A percentile compares a stretch with the other conserved stretches of the same genome.
phyloP scores from a whole-genome alignment of 1,140 invertebrate species.

The Charaxes varanes region DNA sequence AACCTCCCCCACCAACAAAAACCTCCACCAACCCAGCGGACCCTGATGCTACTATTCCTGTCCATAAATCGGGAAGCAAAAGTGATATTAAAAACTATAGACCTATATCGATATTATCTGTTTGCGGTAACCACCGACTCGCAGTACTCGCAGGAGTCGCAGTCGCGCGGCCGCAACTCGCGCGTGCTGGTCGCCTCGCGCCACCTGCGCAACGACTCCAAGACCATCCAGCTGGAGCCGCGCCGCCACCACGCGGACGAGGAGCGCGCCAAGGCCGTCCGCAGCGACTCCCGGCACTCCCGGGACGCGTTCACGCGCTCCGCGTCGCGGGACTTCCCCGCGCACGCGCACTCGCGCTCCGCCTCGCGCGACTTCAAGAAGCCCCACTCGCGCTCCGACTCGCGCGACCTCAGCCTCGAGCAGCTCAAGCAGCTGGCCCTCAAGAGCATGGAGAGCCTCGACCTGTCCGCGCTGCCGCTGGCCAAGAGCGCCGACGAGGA shows the following conservation, averaged over 20 bases:
- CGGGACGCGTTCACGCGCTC: constrained; percentile 38
- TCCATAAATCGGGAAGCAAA: too few species aligned
- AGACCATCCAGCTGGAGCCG: constrained; percentile 75
- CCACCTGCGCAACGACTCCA: constrained; percentile 76
- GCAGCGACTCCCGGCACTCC: constrained; percentile 43
- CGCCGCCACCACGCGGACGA: constrained; percentile 62
- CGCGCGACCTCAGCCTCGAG: constrained; percentile 59
- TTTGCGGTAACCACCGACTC: too few species aligned
- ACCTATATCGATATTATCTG: too few species aligned
- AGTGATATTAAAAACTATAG: too few species aligned
- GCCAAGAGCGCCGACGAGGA: constrained; percentile 57
- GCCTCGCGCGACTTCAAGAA: constrained; percentile 58
- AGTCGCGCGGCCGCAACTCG: constrained; percentile 39
- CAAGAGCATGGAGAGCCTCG: constrained; percentile 68
- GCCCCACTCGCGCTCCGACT: constrained; percentile 50
- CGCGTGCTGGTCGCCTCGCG: constrained; percentile 72
- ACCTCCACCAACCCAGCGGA: too few species aligned
- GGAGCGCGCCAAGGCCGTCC: constrained; percentile 37
- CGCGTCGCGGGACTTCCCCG: constrained; percentile 40
- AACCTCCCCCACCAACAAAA: too few species aligned
- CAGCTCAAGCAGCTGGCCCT: constrained; percentile 61
- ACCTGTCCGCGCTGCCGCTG: constrained; percentile 55
- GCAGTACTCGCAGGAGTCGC: constrained; percentile 61
- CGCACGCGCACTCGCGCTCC: constrained; percentile 39
- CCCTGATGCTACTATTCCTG: too few species aligned